These are phyloP conservation scores for Pachycephus smyrnensis DNA, from an alignment of 2,888 invertebrate genomes.

Conservation along the genomic window DNA sequence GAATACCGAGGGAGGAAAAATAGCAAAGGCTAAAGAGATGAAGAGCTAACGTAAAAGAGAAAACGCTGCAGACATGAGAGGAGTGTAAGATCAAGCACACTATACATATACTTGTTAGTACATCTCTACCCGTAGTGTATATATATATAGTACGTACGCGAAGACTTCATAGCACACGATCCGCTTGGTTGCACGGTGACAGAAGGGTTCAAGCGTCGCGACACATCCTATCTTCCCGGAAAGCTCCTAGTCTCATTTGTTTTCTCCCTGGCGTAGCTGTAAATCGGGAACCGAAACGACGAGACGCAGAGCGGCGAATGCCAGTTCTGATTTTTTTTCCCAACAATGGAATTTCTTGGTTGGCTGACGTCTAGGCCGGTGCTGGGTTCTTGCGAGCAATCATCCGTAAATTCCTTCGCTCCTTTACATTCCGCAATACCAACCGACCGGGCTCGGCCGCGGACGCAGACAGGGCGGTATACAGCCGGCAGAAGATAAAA, in stretches of 20 bases:
- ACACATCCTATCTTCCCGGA: neutral
- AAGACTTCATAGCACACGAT: neutral
- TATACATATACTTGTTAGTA: neutral
- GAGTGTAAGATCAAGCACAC: neutral
- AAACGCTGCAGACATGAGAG: neutral
- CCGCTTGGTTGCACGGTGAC: neutral
- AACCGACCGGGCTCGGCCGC: constrained; percentile 25
- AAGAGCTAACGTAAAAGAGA: neutral
- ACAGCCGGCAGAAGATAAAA: constrained; percentile 27
- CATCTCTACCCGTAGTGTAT: neutral
- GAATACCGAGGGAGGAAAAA: neutral
- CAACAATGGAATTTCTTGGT: constrained; percentile 44
- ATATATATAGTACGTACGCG: neutral
- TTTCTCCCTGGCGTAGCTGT: neutral
- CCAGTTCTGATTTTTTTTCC: constrained; percentile 33
- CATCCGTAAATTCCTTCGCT: constrained; percentile 50
- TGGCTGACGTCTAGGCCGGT: constrained; percentile 38
- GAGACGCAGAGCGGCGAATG: neutral
- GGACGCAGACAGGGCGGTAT: constrained; percentile 4
- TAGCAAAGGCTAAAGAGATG: neutral
- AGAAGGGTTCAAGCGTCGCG: neutral
- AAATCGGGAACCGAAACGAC: constrained; percentile 6
- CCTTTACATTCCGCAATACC: constrained; percentile 51
- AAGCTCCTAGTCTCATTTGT: constrained; percentile 7
- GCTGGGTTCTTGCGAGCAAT: constrained; percentile 34